Base-by-base conservation (phyloP, 2,113 vertebrate species). In the Columba livia region DNA sequence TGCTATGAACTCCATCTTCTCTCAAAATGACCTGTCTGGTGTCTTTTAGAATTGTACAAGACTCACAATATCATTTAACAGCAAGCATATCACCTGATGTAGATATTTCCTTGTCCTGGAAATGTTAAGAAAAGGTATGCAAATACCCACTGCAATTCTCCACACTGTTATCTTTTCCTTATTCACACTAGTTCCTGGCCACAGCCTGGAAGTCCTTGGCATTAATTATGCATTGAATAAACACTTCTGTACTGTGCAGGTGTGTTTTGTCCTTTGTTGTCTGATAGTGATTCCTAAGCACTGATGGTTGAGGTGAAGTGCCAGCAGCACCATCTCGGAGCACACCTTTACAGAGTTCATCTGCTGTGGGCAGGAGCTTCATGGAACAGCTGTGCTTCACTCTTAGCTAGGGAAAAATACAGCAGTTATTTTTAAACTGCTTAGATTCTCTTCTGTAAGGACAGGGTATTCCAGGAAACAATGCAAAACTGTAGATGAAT, bases 401-500 rank as follows among this genome's bases (percentile, higher is more conserved):
- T 94, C 47, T 61, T 54, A 71, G 42, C 89, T 71, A 21, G 62
- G 82, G 73, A 65, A 93, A 90, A 95, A 57, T 51, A 38, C 66
- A 82, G 44, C 48, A 69, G 58, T 85, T 93, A 44, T 79, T 79
- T 91, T 75, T 75, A 85, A 94, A 72, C 81, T 89, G 78, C 81
- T 94, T 89, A 85, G 57, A 89, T 82, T 42, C 31, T n/a, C 13
- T 89, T 75, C 62, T 93, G 36, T 85, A 73, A 74, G 86, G 69
- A 86, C 64, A 66, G 56, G n/a, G 40, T 92, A 84, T 92, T 96
- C 86, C 84, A 94, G 86, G 91, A 94, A 95, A 81, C 60, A 89
- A 70, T 36, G 38, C 79, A 60, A 69, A 93, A 90, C 72, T 79
- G 38, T 91, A 86, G 69, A 72, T 92, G 50, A 69, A 77, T 89